These are phyloP conservation scores for Brotula barbata DNA, from an alignment of 2,797 vertebrate genomes.

Conservation along the genomic window DNA sequence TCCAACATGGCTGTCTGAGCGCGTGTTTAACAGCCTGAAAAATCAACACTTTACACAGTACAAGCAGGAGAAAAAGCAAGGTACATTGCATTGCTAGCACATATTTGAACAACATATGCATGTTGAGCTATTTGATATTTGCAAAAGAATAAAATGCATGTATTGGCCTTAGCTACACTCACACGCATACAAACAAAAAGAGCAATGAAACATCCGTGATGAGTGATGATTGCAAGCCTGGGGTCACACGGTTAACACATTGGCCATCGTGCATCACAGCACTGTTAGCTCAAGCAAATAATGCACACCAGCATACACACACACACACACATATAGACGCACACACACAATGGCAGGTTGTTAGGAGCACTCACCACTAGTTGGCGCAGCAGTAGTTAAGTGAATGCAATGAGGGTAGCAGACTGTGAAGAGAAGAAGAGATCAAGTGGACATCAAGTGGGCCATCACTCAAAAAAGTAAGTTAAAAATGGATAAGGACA, in stretches of 20 bases:
- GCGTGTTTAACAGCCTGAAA: too few relatives aligned
- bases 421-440: constrained; percentile 78
- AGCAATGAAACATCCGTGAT: too few relatives aligned
- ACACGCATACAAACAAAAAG: too few relatives aligned
- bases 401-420: constrained; percentile 79
- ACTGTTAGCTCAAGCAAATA: constrained; percentile 22
- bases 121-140: too few relatives aligned
- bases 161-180: too few relatives aligned
- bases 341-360: constrained; percentile 44
- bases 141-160: too few relatives aligned
- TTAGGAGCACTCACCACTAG: constrained; percentile 84
- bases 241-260: neutral
- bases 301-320: neutral
- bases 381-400: constrained; percentile 75
- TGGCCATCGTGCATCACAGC: constrained; percentile 18
- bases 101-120: too few relatives aligned
- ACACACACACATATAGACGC: constrained; percentile 2
- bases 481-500: constrained; percentile 10
- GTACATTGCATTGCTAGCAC: too few relatives aligned
- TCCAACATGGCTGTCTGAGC: too few relatives aligned
- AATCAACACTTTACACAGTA: too few relatives aligned
- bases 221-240: neutral
- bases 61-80: too few relatives aligned
- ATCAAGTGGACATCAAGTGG: constrained; percentile 47
- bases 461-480: constrained; percentile 20